Percentiles rank a stretch among this genome's conserved stretches.
Conservation (phyloP, 2,888 invertebrate genomes). For the Aleiodes testaceus region DNA sequence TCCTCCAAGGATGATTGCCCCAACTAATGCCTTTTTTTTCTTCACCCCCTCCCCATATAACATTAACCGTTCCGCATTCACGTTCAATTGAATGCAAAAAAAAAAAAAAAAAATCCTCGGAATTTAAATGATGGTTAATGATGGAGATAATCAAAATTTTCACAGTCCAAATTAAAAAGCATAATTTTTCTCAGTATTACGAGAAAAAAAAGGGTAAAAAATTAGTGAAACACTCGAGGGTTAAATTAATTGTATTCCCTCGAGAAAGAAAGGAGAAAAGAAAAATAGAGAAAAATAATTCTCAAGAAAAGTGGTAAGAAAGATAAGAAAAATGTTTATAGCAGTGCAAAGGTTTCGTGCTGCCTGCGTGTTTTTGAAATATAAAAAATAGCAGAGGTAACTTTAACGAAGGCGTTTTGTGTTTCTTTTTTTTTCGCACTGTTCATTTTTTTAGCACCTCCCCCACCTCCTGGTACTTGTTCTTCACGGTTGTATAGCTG, state of each 20-base stretch:
- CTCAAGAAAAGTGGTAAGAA: slow-evolving; percentile 18
- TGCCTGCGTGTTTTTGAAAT: slow-evolving; percentile 32
- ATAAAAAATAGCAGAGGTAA: slow-evolving; percentile 32
- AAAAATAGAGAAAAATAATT: slow-evolving; percentile 22
- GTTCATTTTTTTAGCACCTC: slow-evolving; percentile 9
- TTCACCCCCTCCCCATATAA: slow-evolving; percentile 5
- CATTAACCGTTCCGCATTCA: neutral
- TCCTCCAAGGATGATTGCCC: slow-evolving; percentile 67
- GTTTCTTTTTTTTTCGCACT: neutral
- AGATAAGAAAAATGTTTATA: slow-evolving; percentile 34
- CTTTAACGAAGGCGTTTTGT: slow-evolving; percentile 24
- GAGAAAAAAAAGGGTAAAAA: too few species aligned
- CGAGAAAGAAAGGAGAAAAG: neutral
- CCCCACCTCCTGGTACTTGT: slow-evolving; percentile 7
- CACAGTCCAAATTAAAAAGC: slow-evolving; percentile 20
- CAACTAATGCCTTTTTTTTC: slow-evolving; percentile 63
- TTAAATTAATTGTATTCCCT: slow-evolving; percentile 18
- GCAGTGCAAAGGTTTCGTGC: slow-evolving; percentile 32
- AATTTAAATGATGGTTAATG: slow-evolving; percentile 7
- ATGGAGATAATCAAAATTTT: neutral
- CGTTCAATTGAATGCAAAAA: neutral
- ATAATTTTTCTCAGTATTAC: neutral
- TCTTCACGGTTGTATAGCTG: slow-evolving; percentile 32
- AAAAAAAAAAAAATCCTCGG: neutral
- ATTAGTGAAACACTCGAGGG: too few species aligned